Evolutionary conservation across 2,888 invertebrate genomes (phyloP).

Genomic region (Xylota segnis): DNA sequence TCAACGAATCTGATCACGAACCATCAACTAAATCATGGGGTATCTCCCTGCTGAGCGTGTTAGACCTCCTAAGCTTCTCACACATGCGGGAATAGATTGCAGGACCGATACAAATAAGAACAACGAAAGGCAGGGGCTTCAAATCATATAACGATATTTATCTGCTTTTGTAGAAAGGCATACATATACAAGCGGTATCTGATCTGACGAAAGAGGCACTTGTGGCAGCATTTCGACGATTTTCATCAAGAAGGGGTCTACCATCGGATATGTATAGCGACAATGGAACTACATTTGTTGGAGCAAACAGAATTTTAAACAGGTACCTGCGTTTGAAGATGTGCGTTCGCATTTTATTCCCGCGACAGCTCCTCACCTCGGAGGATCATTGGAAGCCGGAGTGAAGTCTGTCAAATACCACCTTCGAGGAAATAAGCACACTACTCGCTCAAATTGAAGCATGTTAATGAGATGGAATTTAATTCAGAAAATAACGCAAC

Average conservation of each 20-base stretch:
- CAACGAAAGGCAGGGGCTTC: conserved; percentile 1
- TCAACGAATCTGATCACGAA: no score
- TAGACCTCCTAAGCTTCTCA: background rate
- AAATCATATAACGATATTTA: background rate
- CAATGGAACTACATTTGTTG: conserved; percentile 21
- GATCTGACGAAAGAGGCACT: background rate
- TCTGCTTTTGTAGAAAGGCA: background rate
- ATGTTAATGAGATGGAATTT: background rate
- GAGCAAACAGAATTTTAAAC: background rate
- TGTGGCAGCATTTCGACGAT: background rate
- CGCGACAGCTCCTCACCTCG: no score
- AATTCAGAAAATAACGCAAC: conserved; percentile 8
- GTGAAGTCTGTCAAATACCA: no score
- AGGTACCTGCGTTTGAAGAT: background rate
- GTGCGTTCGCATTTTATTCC: no score
- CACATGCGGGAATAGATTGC: conserved; percentile 15
- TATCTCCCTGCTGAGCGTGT: background rate
- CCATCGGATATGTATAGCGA: background rate
- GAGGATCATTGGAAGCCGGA: no score
- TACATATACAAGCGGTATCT: conserved; percentile 7
- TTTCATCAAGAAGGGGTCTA: background rate
- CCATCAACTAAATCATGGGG: background rate
- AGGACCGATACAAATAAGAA: conserved; percentile 2
- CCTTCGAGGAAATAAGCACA: background rate
- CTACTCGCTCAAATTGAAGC: background rate